These are phyloP conservation scores for Pachycephus smyrnensis DNA, from an alignment of 2,888 invertebrate genomes.

Conservation along the genomic window DNA sequence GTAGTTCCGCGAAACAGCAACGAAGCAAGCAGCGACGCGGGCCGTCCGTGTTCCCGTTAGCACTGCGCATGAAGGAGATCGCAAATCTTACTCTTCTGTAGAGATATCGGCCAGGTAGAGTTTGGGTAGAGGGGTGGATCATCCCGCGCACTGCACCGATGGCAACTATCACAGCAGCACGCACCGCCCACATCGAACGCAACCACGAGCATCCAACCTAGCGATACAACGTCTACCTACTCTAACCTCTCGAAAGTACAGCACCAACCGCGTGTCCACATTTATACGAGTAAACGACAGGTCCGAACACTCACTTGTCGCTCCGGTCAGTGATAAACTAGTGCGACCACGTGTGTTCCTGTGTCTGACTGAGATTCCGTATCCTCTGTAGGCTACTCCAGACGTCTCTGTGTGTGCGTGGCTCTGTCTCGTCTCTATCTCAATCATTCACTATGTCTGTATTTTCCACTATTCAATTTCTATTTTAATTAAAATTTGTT, in stretches of 20 bases:
- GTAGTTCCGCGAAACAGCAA: neutral
- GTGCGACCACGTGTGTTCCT: too few species aligned
- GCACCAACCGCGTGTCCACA: neutral
- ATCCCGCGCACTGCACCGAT: conserved; percentile 51
- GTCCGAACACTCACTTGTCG: too few species aligned
- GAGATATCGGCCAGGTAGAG: conserved; percentile 6
- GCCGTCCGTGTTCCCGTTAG: conserved; percentile 21
- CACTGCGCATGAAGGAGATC: conserved; percentile 24
- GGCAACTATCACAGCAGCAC: conserved; percentile 54
- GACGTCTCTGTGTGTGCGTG: too few species aligned
- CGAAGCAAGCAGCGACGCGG: conserved; percentile 23
- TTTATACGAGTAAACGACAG: too few species aligned
- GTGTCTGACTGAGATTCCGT: too few species aligned
- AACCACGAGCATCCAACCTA: conserved; percentile 22
- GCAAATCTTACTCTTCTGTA: neutral
- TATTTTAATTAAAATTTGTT: too few species aligned
- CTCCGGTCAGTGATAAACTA: too few species aligned
- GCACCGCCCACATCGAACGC: conserved; percentile 41
- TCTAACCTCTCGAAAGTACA: conserved; percentile 16
- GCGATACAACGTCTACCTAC: conserved; percentile 23
- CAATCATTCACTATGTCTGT: too few species aligned
- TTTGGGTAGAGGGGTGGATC: conserved; percentile 11
- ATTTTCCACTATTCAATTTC: too few species aligned
- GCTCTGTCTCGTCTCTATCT: too few species aligned
- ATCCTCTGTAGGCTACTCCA: too few species aligned